Conservation (phyloP, 2,113 vertebrate species). For the Mormyrus lacerda region DNA sequence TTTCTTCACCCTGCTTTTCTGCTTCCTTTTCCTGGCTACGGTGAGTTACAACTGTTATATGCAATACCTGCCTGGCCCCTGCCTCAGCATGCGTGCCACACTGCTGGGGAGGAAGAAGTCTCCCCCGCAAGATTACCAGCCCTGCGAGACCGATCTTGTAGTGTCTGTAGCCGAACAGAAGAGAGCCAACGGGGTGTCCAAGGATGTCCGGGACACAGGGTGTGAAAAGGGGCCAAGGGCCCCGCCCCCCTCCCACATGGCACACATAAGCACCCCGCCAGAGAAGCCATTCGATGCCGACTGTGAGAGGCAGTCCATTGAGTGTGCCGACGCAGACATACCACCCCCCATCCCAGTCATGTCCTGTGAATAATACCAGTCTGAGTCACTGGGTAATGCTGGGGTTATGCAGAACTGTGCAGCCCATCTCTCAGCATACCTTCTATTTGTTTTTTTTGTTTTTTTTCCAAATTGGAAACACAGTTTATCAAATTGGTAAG, state of each 20-base stretch:
- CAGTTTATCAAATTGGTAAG: constrained; percentile 80
- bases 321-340: constrained; percentile 57
- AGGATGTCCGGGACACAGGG: constrained; percentile 44
- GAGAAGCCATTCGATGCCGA: constrained; percentile 66
- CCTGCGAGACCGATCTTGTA: constrained; percentile 62
- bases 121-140: constrained; percentile 52
- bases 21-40: constrained; percentile 59
- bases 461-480: constrained; percentile 76
- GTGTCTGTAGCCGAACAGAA: constrained; percentile 61
- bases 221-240: constrained; percentile 8
- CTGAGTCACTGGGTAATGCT: background rate
- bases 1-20: constrained; percentile 62
- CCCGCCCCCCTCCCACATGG: constrained; percentile 49
- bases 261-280: constrained; percentile 17
- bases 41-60: constrained; percentile 71
- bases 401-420: background rate
- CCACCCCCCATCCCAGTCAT: background rate
- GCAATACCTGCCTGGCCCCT: constrained; percentile 64
- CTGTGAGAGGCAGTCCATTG: constrained; percentile 56
- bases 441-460: constrained; percentile 21
- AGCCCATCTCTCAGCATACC: background rate
- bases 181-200: constrained; percentile 40
- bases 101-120: constrained; percentile 61
- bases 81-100: constrained; percentile 59
- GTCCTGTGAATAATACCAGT: background rate